Evolutionary conservation across 2,797 vertebrate genomes (phyloP).

Genomic region (Ibycter americanus): DNA sequence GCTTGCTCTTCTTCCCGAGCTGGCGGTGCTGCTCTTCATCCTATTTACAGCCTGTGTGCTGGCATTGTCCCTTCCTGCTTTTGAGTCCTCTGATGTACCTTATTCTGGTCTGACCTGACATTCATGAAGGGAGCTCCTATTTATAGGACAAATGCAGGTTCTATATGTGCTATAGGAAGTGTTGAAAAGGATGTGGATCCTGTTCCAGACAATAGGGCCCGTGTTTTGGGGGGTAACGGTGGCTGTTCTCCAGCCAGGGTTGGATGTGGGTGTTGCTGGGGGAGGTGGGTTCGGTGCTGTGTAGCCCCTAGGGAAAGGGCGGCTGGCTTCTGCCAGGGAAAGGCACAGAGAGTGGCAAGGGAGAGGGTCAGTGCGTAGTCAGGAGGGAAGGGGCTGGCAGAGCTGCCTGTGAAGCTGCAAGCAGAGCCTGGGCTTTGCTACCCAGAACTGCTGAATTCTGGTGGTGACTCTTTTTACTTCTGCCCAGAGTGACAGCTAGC

Average conservation of each 20-base stretch:
- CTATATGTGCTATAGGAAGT: not conserved
- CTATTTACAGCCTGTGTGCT: not conserved
- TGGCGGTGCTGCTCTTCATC: not conserved
- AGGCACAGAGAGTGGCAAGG: no score
- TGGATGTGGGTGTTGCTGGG: not conserved
- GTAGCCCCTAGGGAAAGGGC: not conserved
- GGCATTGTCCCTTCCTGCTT: not conserved
- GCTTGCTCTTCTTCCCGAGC: not conserved
- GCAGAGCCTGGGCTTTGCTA: not conserved
- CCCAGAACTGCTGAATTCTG: not conserved
- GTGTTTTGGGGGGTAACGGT: accelerated
- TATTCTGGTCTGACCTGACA: not conserved
- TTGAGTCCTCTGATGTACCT: not conserved
- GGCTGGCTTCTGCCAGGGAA: not conserved
- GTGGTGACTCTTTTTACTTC: not conserved
- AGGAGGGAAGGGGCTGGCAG: not conserved
- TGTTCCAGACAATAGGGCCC: not conserved
- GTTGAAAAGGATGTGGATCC: constrained; percentile 31
- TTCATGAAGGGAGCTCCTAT: not conserved
- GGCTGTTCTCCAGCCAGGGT: not conserved
- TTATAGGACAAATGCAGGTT: not conserved
- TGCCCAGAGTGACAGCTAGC: not conserved
- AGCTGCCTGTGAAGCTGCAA: not conserved
- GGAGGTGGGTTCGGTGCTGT: not conserved
- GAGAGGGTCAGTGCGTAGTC: not conserved